Percentiles rank a stretch among this genome's conserved stretches.
Evolutionary conservation across 1,140 invertebrate genomes (phyloP).

Genomic region (Sesamia nonagrioides): DNA sequence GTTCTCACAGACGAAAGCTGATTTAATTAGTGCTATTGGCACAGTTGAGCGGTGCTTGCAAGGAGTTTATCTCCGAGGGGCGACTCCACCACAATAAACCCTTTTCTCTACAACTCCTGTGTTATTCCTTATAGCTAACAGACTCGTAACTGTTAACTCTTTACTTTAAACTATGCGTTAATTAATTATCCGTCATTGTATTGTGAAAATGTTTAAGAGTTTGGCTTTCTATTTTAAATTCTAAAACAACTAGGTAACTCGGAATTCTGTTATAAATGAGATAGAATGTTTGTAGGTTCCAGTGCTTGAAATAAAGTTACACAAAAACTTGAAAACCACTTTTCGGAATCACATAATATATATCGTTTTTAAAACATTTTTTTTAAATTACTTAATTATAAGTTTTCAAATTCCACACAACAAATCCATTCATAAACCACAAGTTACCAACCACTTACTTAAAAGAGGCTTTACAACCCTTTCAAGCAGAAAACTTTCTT

Average conservation of each 20-base stretch:
- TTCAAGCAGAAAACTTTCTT: constrained; percentile 12
- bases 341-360: no score
- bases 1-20: constrained; percentile 59
- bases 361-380: no score
- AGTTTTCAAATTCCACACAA: background rate
- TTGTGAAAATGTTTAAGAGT: background rate
- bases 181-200: constrained; percentile 2
- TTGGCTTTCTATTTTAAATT: constrained; percentile 14
- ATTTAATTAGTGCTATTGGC: constrained; percentile 67
- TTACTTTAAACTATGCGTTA: constrained; percentile 26
- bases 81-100: background rate
- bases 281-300: no score
- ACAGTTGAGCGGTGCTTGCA: constrained; percentile 57
- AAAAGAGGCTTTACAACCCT: constrained; percentile 17
- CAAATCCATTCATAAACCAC: background rate
- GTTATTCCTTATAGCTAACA: constrained; percentile 28
- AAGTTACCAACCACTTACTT: background rate
- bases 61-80: constrained; percentile 49
- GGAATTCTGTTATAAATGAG: background rate
- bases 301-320: background rate
- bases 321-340: no score
- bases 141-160: constrained; percentile 25
- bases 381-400: no score
- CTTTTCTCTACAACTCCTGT: constrained; percentile 4
- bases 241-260: background rate